Evolutionary conservation across 2,888 invertebrate species (phyloP).

Genomic region (Monoplex corrugatus): DNA sequence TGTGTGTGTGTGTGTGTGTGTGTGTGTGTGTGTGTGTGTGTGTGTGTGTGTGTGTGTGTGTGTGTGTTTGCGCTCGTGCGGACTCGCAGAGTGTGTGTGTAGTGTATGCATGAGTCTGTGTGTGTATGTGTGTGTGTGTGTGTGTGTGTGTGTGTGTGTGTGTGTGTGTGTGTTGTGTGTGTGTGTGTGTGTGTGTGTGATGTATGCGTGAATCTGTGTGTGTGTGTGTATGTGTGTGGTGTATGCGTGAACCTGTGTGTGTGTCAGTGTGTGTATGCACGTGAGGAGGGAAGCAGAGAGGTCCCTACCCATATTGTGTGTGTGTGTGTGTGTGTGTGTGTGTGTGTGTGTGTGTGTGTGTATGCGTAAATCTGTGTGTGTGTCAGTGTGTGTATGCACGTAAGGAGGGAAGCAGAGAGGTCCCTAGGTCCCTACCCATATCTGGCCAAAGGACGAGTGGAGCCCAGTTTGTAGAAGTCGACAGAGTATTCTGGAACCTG

Average conservation of each 20-base stretch:
- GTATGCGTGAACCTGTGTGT: background rate
- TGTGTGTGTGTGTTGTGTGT: too few relatives aligned
- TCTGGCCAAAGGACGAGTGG: constrained; percentile 71
- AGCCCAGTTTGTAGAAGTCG: constrained; percentile 75
- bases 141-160: constrained; percentile 40
- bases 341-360: constrained; percentile 29
- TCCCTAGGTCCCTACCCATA: constrained; percentile 71
- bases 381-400: background rate
- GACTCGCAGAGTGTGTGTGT: too few relatives aligned
- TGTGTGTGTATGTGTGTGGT: constrained; percentile 13
- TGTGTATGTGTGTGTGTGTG: constrained; percentile 29
- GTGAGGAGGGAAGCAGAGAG: background rate
- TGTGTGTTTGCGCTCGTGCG: background rate
- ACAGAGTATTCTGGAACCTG: constrained; percentile 78
- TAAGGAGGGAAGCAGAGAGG: background rate
- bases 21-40: background rate
- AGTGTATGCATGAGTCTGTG: background rate
- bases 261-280: background rate
- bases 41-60: constrained; percentile 7
- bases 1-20: background rate
- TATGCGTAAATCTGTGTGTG: background rate
- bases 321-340: constrained; percentile 41
- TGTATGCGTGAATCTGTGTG: background rate
- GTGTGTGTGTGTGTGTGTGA: constrained; percentile 31
- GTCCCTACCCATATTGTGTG: background rate